Percentiles rank a stretch among this genome's conserved stretches.
Evolutionary conservation across 2,113 vertebrate species (phyloP).

Genomic region (Heteronetta atricapilla): DNA sequence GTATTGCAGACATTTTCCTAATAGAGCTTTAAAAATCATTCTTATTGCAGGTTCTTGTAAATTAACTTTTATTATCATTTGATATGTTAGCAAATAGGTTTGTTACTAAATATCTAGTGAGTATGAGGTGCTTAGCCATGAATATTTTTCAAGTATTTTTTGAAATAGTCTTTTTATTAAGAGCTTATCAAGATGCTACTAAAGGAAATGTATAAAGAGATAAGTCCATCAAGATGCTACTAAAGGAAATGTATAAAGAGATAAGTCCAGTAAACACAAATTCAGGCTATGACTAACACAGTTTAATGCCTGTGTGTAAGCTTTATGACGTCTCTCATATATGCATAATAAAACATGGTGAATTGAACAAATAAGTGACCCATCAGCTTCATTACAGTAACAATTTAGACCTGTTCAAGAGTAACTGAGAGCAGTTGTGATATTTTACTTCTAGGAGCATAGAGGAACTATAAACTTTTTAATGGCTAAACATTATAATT

Average conservation of each 20-base stretch:
- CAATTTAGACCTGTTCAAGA: background rate
- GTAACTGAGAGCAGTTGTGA: background rate
- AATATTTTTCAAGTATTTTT: background rate
- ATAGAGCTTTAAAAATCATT: constrained; percentile 1
- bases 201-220: background rate
- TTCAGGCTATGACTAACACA: background rate
- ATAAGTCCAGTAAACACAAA: background rate
- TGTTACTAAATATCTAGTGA: background rate
- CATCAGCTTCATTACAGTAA: background rate
- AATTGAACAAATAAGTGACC: background rate
- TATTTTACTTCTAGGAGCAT: background rate
- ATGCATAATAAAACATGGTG: background rate
- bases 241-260: background rate
- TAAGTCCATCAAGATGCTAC: background rate
- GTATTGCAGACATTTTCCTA: background rate
- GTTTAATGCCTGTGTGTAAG: background rate
- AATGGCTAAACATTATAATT: background rate
- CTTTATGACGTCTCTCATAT: background rate
- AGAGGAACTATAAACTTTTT: background rate
- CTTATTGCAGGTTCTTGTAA: background rate
- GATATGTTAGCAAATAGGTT: background rate
- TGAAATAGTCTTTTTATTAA: background rate
- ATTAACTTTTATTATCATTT: constrained; percentile 7
- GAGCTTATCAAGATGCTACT: background rate
- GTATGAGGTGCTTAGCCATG: background rate